Evolutionary conservation across 2,797 vertebrate genomes (phyloP).

Genomic region (Cottoperca gobio): DNA sequence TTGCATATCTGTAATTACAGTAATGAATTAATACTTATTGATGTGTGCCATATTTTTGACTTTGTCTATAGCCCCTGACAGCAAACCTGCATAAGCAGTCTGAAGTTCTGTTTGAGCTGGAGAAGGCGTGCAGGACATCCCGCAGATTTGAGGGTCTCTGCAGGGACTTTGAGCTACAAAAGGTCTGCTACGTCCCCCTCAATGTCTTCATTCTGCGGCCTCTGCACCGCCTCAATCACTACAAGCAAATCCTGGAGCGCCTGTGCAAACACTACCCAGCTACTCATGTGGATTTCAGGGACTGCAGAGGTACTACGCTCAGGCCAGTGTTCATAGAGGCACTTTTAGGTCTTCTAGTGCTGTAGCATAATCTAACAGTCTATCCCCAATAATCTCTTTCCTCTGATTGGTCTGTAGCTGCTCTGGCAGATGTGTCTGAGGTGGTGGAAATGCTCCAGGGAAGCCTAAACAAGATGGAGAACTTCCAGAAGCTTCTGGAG

Average conservation of each 20-base stretch:
- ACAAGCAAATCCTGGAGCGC: conserved; percentile 97
- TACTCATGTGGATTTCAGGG: conserved; percentile 92
- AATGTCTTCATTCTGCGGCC: conserved; percentile 96
- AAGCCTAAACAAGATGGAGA: conserved; percentile 96
- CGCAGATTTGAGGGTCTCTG: conserved; percentile 90
- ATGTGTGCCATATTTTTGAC: background rate
- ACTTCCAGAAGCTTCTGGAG: conserved; percentile 97
- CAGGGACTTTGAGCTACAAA: conserved; percentile 96
- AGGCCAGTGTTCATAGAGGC: background rate
- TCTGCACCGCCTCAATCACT: conserved; percentile 96
- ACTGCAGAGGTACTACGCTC: conserved; percentile 83
- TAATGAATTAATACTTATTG: background rate
- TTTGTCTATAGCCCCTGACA: conserved; percentile 85
- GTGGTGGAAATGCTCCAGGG: conserved; percentile 93
- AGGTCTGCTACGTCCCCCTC: conserved; percentile 97
- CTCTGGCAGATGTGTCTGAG: conserved; percentile 94
- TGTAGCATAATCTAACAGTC: background rate
- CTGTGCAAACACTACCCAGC: conserved; percentile 95
- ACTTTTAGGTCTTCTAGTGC: background rate
- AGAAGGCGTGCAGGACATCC: conserved; percentile 87
- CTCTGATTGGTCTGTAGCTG: conserved; percentile 82
- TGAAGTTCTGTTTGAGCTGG: conserved; percentile 91
- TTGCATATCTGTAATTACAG: background rate
- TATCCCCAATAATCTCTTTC: background rate
- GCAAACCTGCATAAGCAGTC: conserved; percentile 91